These are phyloP conservation scores for Chelon auratus DNA, from an alignment of 2,797 vertebrate species.

Conservation along the genomic window DNA sequence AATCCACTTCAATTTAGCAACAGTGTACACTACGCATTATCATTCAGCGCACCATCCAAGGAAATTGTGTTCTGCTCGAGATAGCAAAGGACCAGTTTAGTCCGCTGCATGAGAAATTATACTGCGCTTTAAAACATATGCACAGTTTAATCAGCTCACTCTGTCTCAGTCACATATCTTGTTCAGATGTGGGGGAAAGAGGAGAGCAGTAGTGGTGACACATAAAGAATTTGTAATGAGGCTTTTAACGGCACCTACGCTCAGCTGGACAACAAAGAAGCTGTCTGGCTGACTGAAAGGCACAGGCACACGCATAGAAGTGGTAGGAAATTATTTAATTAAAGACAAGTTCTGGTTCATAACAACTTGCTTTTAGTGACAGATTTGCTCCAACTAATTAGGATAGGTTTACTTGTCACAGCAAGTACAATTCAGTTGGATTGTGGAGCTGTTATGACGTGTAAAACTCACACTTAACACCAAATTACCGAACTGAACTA, in stretches of 20 bases:
- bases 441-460: not conserved
- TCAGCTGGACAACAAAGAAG: conserved; percentile 14
- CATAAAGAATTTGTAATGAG: conserved; percentile 36
- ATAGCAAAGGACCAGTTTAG: conserved; percentile 32
- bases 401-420: not conserved
- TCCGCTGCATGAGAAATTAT: conserved; percentile 22
- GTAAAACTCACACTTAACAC: not conserved
- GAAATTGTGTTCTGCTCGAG: conserved; percentile 32
- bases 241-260: conserved; percentile 18
- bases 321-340: not conserved
- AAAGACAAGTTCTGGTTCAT: not conserved
- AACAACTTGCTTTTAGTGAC: not conserved
- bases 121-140: conserved; percentile 23
- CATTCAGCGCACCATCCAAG: conserved; percentile 28
- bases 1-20: conserved; percentile 48
- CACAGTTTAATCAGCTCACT: conserved; percentile 47
- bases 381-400: not conserved
- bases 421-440: not conserved
- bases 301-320: not conserved
- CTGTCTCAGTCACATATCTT: conserved; percentile 38
- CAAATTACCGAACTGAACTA: not conserved
- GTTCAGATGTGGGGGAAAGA: conserved; percentile 18
- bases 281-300: conserved; percentile 2
- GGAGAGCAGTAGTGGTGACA: conserved; percentile 16
- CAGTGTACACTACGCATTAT: conserved; percentile 44